Percentiles rank a stretch among this genome's conserved stretches.
Evolutionary conservation across 2,113 vertebrate species (phyloP).

Genomic region (Numida meleagris): DNA sequence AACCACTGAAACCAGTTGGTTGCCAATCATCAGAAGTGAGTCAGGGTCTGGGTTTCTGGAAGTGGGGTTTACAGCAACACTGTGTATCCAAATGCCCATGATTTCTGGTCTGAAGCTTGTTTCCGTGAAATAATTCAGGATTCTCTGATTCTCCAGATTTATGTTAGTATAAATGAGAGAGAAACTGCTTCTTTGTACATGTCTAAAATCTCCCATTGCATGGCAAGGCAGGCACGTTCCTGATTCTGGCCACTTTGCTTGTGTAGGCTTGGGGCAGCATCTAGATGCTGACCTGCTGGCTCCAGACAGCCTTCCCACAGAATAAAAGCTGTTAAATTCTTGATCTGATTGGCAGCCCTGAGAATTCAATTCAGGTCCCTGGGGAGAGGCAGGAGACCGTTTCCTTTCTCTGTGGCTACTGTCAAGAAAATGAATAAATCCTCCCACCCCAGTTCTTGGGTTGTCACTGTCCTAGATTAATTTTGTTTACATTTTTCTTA

Average conservation of each 20-base stretch:
- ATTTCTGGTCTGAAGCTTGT: not conserved
- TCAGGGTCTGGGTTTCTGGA: not conserved
- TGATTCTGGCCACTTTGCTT: not conserved
- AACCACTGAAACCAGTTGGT: not conserved
- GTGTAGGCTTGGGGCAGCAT: constrained; percentile 19
- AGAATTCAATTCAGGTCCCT: constrained; percentile 65
- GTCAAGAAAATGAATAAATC: constrained; percentile 72
- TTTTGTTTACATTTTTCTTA: not conserved
- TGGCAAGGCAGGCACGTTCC: not conserved
- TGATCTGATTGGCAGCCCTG: constrained; percentile 73
- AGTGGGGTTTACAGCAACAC: not conserved
- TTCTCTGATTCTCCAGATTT: not conserved
- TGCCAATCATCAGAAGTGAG: not conserved
- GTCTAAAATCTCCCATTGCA: not conserved
- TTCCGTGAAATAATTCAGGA: not conserved
- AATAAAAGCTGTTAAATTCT: constrained; percentile 65
- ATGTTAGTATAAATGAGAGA: not conserved
- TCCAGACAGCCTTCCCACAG: constrained; percentile 57
- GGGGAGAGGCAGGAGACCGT: constrained; percentile 40
- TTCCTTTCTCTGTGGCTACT: constrained; percentile 65
- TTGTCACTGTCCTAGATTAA: constrained; percentile 46
- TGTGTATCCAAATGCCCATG: accelerated
- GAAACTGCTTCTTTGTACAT: not conserved
- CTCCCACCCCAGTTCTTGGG: not conserved
- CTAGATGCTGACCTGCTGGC: constrained; percentile 52